Evolutionary conservation across 2,797 vertebrate species (phyloP).

Genomic region (Avahi laniger): DNA sequence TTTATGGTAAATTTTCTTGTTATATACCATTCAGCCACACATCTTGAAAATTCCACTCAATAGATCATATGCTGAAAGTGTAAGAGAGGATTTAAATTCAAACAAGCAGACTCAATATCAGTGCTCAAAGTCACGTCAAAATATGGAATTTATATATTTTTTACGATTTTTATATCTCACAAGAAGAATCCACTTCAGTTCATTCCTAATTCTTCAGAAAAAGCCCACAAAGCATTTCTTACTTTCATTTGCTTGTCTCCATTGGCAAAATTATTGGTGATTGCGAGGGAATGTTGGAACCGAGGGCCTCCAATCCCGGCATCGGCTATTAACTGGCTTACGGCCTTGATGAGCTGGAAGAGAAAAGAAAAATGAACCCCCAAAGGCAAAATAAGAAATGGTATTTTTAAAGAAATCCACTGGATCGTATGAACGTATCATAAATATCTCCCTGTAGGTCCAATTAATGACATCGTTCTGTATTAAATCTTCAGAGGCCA

Average conservation of each 20-base stretch:
- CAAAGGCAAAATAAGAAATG: not conserved
- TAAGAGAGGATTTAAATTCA: not conserved
- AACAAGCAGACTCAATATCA: not conserved
- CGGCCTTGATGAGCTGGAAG: slow-evolving; percentile 96
- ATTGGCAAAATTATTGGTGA: slow-evolving; percentile 99
- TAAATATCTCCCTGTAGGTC: not conserved
- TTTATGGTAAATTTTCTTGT: not conserved
- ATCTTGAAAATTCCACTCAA: not conserved
- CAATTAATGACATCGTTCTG: not conserved
- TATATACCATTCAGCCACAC: not conserved
- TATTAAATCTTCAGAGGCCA: not conserved
- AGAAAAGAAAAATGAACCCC: slow-evolving; percentile 30
- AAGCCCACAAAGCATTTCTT: slow-evolving; percentile 76
- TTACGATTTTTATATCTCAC: not conserved
- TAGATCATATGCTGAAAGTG: not conserved
- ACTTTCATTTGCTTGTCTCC: slow-evolving; percentile 98
- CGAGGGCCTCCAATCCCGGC: slow-evolving; percentile 96
- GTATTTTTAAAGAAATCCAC: not conserved
- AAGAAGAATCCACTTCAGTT: not conserved
- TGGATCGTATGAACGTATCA: not conserved
- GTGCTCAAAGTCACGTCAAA: not conserved
- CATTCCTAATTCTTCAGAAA: slow-evolving; percentile 7
- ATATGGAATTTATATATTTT: not conserved
- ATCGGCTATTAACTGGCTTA: slow-evolving; percentile 98
- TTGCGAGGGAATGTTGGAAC: slow-evolving; percentile 98